Conservation (phyloP, 2,888 invertebrate genomes). For the Torymus tubicola region DNA sequence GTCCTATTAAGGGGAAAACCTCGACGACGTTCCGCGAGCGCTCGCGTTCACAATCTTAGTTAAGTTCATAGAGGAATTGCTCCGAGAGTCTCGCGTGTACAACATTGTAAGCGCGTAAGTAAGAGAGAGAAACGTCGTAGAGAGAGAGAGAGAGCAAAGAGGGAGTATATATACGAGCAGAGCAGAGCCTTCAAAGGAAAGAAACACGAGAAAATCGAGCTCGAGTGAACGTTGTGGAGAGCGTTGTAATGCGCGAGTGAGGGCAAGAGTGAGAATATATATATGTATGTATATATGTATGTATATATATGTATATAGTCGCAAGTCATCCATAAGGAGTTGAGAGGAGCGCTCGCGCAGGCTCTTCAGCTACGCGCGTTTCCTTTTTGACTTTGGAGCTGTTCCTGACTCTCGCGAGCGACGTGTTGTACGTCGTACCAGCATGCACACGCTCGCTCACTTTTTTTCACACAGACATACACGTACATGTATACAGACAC, state of each 20-base stretch:
- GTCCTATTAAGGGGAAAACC: conserved; percentile 51
- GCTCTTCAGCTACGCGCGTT: conserved; percentile 6
- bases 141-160: background rate
- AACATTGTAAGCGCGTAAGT: background rate
- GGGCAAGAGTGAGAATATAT: conserved; percentile 13
- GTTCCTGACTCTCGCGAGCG: too few relatives aligned
- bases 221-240: conserved; percentile 1
- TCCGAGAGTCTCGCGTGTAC: background rate
- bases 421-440: too few relatives aligned
- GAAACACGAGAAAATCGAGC: conserved; percentile 40
- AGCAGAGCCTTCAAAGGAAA: conserved; percentile 14
- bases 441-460: background rate
- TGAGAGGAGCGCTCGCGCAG: background rate
- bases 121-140: background rate
- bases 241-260: background rate
- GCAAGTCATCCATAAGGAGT: conserved; percentile 38
- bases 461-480: too few relatives aligned
- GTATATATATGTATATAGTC: background rate
- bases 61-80: conserved; percentile 50
- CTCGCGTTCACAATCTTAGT: conserved; percentile 42
- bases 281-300: too few relatives aligned
- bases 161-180: background rate
- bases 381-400: conserved; percentile 2
- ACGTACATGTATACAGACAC: too few relatives aligned
- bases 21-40: background rate